Conservation (phyloP, 2,797 vertebrate species). For the Taenioides sp. region DNA sequence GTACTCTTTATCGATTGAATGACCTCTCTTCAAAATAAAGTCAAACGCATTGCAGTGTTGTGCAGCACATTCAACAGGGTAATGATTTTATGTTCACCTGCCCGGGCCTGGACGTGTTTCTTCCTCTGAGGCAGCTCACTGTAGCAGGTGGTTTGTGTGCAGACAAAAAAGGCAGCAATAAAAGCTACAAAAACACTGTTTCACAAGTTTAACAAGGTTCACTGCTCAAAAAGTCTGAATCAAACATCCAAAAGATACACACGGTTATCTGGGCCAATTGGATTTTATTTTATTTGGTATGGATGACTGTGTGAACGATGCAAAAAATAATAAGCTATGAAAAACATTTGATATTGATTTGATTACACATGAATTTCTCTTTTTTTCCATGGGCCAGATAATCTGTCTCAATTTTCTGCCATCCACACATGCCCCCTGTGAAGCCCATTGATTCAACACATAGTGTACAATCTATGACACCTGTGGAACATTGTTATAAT, state of each 20-base stretch:
- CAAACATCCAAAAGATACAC: background rate
- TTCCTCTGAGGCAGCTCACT: constrained; percentile 5
- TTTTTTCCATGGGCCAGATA: no score
- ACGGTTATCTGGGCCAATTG: background rate
- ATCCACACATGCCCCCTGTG: no score
- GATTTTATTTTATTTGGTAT: background rate
- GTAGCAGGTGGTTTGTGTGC: background rate
- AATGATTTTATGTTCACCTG: constrained; percentile 6
- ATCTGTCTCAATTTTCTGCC: no score
- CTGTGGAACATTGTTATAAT: no score
- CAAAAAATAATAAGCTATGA: no score
- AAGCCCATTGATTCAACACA: no score
- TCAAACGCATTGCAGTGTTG: constrained; percentile 1
- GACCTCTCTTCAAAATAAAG: background rate
- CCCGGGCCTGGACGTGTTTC: constrained; percentile 3
- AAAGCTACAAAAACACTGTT: constrained; percentile 3
- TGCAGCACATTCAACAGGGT: background rate
- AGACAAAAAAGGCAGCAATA: constrained; percentile 3
- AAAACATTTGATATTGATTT: no score
- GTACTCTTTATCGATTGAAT: background rate
- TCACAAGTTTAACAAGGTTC: background rate
- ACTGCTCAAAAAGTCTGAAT: background rate
- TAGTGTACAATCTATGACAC: no score
- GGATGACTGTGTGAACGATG: no score
- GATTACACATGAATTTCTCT: no score